Conservation (phyloP, 30 jellyfish, hydroid and myxozoan species). For the Pseudorhiza aurosa region DNA sequence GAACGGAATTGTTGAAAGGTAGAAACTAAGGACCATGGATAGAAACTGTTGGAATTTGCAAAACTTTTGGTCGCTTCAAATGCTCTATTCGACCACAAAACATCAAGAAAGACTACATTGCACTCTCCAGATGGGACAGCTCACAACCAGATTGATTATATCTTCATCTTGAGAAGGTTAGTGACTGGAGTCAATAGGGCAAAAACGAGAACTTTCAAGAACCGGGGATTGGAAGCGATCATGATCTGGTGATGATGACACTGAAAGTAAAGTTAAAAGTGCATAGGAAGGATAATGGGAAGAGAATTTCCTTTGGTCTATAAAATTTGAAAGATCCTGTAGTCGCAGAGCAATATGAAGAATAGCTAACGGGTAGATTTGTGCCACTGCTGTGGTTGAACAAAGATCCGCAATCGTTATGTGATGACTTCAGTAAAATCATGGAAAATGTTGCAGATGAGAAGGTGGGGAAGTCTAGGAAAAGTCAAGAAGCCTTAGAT, state of each 20-base stretch:
- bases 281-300: neutral
- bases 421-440: neutral
- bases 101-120: constrained; percentile 29
- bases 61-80: neutral
- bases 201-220: constrained; percentile 1
- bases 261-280: constrained; percentile 1
- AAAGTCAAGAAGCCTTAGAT: constrained; percentile 27
- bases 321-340: constrained; percentile 16
- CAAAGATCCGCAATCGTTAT: neutral
- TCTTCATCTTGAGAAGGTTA: neutral
- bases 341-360: constrained; percentile 3
- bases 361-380: constrained; percentile 16
- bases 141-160: constrained; percentile 40
- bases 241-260: constrained; percentile 35
- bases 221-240: constrained; percentile 53
- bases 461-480: neutral
- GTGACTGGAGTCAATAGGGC: constrained; percentile 10
- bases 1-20: constrained; percentile 25
- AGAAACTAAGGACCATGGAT: constrained; percentile 21
- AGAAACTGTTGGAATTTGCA: constrained; percentile 16
- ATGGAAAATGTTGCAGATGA: constrained; percentile 3
- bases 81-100: constrained; percentile 4
- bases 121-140: constrained; percentile 31
- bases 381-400: constrained; percentile 12
- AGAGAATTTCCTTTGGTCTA: neutral